A percentile compares a stretch with the other conserved stretches of the same genome.
These are phyloP conservation scores for Zootoca vivipara DNA, from an alignment of 2,113 vertebrate genomes.

Conservation along the genomic window DNA sequence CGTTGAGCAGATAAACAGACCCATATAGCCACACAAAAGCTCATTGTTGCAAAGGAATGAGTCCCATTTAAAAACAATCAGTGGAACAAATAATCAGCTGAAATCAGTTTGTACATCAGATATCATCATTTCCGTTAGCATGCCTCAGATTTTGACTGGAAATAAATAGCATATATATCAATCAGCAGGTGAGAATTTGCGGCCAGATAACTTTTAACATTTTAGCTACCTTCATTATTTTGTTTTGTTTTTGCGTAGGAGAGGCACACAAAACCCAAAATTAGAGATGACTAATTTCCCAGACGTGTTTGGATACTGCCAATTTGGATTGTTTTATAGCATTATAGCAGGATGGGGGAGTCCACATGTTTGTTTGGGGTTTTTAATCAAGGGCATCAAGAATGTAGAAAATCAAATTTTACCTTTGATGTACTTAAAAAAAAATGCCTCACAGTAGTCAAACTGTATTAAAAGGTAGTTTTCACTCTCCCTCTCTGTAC, in stretches of 20 bases:
- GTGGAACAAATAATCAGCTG: not conserved
- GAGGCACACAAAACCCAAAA: not conserved
- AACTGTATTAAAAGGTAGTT: not conserved
- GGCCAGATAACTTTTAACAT: not conserved
- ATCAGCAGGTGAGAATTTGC: accelerated
- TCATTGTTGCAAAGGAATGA: accelerated
- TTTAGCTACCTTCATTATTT: not conserved
- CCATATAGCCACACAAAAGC: not conserved
- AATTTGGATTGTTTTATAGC: not conserved
- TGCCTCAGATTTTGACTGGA: not conserved
- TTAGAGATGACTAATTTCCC: not conserved
- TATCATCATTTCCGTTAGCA: not conserved
- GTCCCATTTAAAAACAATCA: not conserved
- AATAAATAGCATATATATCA: accelerated
- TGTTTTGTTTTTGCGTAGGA: not conserved
- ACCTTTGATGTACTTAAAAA: not conserved
- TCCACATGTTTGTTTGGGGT: not conserved
- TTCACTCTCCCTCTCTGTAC: not conserved
- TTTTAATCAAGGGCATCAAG: not conserved
- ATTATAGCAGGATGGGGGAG: accelerated
- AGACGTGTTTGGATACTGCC: accelerated
- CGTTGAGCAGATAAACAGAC: accelerated
- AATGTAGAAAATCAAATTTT: not conserved
- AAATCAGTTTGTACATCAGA: not conserved
- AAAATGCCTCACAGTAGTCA: not conserved